Evolutionary conservation across 2,113 vertebrate species (phyloP).

Genomic region (Nipponia nippon): DNA sequence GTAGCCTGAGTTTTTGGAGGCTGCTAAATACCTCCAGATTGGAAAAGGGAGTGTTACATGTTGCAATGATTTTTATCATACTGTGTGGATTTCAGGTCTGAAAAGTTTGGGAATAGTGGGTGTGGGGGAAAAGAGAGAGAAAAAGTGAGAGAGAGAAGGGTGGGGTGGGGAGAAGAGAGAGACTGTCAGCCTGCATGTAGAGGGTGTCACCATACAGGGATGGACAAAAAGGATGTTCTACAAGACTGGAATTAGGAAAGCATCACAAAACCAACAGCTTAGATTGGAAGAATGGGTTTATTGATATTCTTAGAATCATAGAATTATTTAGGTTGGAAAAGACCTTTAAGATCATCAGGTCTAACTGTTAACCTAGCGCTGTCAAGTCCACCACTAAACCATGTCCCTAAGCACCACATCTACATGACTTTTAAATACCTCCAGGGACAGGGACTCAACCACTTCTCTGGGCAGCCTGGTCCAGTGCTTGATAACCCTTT

Average conservation of each 20-base stretch:
- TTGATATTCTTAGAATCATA: background rate
- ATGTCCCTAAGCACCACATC: too few species aligned
- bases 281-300: background rate
- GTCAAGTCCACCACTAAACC: too few species aligned
- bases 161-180: background rate
- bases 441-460: too few species aligned
- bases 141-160: too few species aligned
- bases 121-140: background rate
- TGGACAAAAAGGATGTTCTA: background rate
- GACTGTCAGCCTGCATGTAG: accelerated
- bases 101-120: background rate
- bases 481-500: too few species aligned
- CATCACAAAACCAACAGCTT: background rate
- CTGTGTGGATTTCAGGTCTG: background rate
- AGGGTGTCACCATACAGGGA: background rate
- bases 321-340: too few species aligned
- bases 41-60: background rate
- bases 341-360: too few species aligned
- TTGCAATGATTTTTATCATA: background rate
- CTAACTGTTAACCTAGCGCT: too few species aligned
- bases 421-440: too few species aligned
- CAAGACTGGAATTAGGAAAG: background rate
- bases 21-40: background rate
- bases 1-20: background rate
- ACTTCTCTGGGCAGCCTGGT: too few species aligned